Evolutionary conservation across 1,140 invertebrate species (phyloP), one percentile per base, ranked within the genome.

Genomic region (Panulirus ornatus): DNA sequence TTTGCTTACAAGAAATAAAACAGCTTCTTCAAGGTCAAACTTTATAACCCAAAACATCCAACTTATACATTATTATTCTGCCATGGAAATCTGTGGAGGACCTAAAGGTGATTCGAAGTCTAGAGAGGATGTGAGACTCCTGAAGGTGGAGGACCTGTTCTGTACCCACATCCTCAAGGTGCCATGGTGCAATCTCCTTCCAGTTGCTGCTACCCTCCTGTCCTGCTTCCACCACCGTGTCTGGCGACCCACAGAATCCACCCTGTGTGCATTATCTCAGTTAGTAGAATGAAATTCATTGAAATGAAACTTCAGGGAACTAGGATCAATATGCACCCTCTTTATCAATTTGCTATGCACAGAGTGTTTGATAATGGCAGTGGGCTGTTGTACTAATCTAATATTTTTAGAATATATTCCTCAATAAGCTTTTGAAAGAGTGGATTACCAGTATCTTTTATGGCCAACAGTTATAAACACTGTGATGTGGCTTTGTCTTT

Each of bases 61-160:
- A 90, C 76, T 92, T 93, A 70, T 93, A 93, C 81, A 93, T 89
- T 73, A 93, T 93, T 3, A 93, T 92, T 87, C 93, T 92, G 54
- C 93, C 93, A 88, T 90, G 93, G 51, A 93, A 93, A 82, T 93
- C 93, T 84, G 91, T 92, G 73, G 92, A 93, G 34, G 90, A 89
- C n/a, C 70, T 51, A 63, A 93, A 93, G 16, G 71, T 40, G 82
- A 92, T 76, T 66, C 91, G 76, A 16, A 92, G 85, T 34, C 40
- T 91, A 8, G 71, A 82, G 66, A 86, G 58, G 16, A 44, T 16
- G n/a, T 42, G n/a, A 8, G 51, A 71, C n/a, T 78, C 34, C 14
- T 63, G 84, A 9, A 92, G 73, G 16, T 38, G 51, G 27, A 92
- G 40, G 6, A 66, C 58, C 34, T 92, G 91, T 16, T 84, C 51